phyloP scores from a whole-genome alignment of 2,888 invertebrate genomes.

The Eurytoma adleriae region DNA sequence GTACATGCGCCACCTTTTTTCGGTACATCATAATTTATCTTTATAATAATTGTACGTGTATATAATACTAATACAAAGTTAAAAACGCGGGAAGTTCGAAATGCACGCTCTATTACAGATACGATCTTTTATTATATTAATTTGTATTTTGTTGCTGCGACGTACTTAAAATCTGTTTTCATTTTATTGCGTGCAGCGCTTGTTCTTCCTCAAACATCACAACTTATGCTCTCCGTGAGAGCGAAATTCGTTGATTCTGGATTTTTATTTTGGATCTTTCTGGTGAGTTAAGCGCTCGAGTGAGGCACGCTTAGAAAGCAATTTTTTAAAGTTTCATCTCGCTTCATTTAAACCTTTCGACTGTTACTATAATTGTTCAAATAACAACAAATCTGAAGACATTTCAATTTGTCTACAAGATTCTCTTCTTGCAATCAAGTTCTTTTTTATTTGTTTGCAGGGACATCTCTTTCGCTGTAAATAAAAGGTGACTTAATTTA shows the following conservation, averaged over 20 bases:
- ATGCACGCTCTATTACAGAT: conserved; percentile 57
- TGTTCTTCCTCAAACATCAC: conserved; percentile 32
- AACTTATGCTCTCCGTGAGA: conserved; percentile 44
- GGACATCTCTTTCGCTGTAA: too few relatives aligned
- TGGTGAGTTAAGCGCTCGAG: conserved; percentile 29
- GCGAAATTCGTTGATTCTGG: conserved; percentile 56
- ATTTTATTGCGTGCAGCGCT: conserved; percentile 5
- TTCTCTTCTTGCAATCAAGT: too few relatives aligned
- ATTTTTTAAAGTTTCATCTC: neutral
- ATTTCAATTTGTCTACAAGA: too few relatives aligned
- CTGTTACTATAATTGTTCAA: neutral
- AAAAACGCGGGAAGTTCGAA: conserved; percentile 71
- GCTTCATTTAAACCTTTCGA: neutral
- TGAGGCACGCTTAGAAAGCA: conserved; percentile 14
- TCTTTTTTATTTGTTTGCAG: too few relatives aligned
- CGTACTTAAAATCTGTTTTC: neutral
- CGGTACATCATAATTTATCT: conserved; percentile 23
- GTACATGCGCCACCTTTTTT: conserved; percentile 18
- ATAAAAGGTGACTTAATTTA: neutral
- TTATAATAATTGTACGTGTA: conserved; percentile 64
- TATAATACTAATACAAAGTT: conserved; percentile 68
- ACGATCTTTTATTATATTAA: conserved; percentile 53
- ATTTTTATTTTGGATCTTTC: conserved; percentile 17
- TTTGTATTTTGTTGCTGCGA: conserved; percentile 27
- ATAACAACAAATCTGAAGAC: neutral